phyloP scores from a whole-genome alignment of 2,113 vertebrate species.

The Bubalus kerabau region DNA sequence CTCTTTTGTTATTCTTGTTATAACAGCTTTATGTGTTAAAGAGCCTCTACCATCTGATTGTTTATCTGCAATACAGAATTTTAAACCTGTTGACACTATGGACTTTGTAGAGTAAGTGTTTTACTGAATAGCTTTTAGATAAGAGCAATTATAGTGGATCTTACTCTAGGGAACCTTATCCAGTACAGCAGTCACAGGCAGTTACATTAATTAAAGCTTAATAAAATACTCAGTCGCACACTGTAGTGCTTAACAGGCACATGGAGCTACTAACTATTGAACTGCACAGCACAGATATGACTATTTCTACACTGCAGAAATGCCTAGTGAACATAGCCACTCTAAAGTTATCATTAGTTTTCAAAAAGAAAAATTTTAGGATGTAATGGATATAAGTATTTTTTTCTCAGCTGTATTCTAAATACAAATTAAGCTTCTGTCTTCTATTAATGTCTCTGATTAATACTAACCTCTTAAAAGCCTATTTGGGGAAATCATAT shows the following conservation, averaged over 20 bases:
- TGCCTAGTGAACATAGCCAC: neutral
- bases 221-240: neutral
- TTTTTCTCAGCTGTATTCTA: neutral
- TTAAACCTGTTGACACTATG: neutral
- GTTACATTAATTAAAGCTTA: slow-evolving; percentile 13
- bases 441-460: neutral
- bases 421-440: neutral
- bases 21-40: neutral
- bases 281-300: neutral
- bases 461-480: slow-evolving; percentile 10
- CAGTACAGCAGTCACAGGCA: neutral
- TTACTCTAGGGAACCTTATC: neutral
- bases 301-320: no score
- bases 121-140: neutral
- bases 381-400: neutral
- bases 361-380: neutral
- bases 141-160: neutral
- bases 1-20: neutral
- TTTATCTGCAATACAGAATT: neutral
- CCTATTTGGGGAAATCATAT: neutral
- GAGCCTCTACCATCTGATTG: neutral
- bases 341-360: neutral
- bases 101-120: neutral
- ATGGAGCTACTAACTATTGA: neutral
- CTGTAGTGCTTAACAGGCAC: neutral